Evolutionary conservation across 2,797 vertebrate species (phyloP).

Genomic region (Cossypha niveicapilla): DNA sequence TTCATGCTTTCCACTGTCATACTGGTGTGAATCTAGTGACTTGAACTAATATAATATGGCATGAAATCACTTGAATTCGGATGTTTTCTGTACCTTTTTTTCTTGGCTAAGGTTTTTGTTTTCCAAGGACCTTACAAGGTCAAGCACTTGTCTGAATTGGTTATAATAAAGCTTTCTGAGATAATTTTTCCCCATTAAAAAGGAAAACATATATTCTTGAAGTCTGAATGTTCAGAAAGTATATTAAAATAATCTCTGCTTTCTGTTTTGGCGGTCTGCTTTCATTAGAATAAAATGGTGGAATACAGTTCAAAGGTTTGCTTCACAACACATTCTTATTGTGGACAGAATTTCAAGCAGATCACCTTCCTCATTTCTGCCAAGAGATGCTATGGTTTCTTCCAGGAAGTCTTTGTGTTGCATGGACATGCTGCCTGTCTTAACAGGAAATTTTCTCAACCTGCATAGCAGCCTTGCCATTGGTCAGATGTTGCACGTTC

Average conservation of each 20-base stretch:
- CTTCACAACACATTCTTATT: neutral
- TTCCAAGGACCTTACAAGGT: neutral
- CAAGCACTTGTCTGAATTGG: neutral
- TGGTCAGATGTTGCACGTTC: neutral
- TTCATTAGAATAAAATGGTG: neutral
- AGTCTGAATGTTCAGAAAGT: neutral
- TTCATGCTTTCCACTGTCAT: neutral
- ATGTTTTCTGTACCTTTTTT: neutral
- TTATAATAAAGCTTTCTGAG: neutral
- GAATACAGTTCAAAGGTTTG: neutral
- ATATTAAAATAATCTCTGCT: neutral
- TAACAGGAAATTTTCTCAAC: neutral
- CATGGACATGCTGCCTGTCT: neutral
- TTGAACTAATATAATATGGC: neutral
- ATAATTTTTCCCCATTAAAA: neutral
- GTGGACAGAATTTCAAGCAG: neutral
- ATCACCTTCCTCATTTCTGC: neutral
- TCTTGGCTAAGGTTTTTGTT: neutral
- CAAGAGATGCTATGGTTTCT: rapidly evolving
- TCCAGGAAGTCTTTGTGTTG: neutral
- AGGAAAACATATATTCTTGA: neutral
- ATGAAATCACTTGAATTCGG: neutral
- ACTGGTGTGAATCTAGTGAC: neutral
- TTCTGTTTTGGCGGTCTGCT: neutral
- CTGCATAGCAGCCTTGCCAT: neutral